Evolutionary conservation across 2,113 vertebrate species (phyloP).

Genomic region (Crocuta crocuta): DNA sequence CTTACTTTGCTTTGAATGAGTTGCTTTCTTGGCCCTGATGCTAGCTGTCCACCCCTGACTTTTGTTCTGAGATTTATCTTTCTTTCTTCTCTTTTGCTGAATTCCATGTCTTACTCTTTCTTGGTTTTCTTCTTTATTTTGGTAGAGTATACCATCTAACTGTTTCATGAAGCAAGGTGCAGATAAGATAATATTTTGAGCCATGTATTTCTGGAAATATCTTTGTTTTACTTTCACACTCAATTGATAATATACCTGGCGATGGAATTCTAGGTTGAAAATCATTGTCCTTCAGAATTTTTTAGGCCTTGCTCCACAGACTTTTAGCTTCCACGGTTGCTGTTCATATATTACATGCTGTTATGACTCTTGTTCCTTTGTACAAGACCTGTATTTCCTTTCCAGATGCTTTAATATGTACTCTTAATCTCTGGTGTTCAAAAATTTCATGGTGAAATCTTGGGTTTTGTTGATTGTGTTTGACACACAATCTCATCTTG

Average conservation of each 20-base stretch:
- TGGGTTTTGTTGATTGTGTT: background rate
- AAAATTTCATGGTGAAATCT: constrained; percentile 19
- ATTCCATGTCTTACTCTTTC: background rate
- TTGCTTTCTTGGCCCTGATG: background rate
- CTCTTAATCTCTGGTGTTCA: background rate
- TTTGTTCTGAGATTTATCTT: background rate
- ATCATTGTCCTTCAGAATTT: background rate
- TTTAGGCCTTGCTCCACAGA: background rate
- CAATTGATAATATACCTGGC: background rate
- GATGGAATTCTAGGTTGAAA: constrained; percentile 22
- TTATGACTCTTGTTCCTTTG: background rate
- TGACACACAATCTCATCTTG: background rate
- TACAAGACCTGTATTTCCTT: background rate
- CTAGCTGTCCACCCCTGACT: background rate
- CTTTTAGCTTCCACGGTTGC: background rate
- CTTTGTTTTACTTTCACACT: background rate
- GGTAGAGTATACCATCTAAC: background rate
- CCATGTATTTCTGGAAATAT: background rate
- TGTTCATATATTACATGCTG: background rate
- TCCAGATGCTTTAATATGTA: background rate
- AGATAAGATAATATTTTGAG: background rate
- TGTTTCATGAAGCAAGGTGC: background rate
- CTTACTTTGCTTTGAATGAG: background rate
- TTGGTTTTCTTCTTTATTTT: background rate
- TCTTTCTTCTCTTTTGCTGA: background rate